Evolutionary conservation across 1,140 invertebrate species (phyloP), one percentile per base, ranked within the genome.

Genomic region (Hycleus cichorii): DNA sequence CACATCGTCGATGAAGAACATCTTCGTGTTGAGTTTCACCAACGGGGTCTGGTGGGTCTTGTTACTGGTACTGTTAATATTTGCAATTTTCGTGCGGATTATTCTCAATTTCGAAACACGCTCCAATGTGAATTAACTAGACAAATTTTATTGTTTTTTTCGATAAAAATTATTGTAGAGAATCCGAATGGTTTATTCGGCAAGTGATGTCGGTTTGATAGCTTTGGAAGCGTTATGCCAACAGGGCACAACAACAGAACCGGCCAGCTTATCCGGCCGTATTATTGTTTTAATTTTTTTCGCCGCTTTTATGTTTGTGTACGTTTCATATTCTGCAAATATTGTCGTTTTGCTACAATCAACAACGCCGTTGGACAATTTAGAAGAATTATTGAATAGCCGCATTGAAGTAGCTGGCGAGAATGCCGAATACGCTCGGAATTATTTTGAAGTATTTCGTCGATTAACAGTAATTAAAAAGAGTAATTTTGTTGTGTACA

Each of bases 301-400:
- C 48, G 47, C 59, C 2, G 59, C 60, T 7, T 65, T 68, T 42
- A 68, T 70, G 60, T 70, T 72, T 47, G 45, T 72, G 10, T 70
- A 66, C 50, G 66, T 69, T n/a, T 64, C 69, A 4, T 72, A 70
- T 56, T 68, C 69, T 9, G 70, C 67, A 9, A 64, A 66, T 49
- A 69, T 72, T 44, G 55, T 72, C 18, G 67, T 68, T 25, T 58
- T 72, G 10, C 53, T 72, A 11, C 66, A 66, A 55, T 65, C 69
- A 6, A 66, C 60, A 0, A 55, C 58, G 7, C 51, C 59, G 25
- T 60, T 72, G n/a, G 46, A 57, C 10, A 61, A 48, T 26, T 40
- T 63, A 5, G 44, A 58, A 11, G 58, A 67, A 11, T 51, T 71
- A 6, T 38, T 68, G 6, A 50, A 70, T 3, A 68, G 64, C 54